Percentiles rank a stretch among this genome's conserved stretches.
Conservation (phyloP, 2,113 vertebrate genomes). For the Probosciger aterrimus region DNA sequence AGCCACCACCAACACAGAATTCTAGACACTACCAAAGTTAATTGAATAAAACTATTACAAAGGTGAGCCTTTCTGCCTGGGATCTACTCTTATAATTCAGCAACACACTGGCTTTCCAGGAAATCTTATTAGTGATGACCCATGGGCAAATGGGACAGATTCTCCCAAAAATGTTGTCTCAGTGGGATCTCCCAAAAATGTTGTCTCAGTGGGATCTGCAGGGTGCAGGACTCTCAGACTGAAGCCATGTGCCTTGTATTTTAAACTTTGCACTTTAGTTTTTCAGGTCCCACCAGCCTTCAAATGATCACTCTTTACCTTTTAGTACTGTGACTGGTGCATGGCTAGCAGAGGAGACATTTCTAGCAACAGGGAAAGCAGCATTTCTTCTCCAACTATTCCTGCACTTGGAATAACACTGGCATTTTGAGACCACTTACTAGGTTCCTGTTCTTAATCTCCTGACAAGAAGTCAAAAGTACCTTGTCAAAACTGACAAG, state of each 20-base stretch:
- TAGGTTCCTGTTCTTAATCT: conserved; percentile 24
- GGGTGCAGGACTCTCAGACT: neutral
- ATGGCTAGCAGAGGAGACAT: neutral
- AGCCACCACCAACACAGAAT: neutral
- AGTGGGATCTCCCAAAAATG: neutral
- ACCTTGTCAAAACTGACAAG: conserved; percentile 23
- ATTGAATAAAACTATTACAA: neutral
- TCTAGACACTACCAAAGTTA: neutral
- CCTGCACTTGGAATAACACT: neutral
- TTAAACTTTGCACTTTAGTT: neutral
- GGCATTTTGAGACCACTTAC: conserved; percentile 6
- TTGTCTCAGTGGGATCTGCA: neutral
- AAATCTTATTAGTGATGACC: neutral
- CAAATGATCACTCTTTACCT: neutral
- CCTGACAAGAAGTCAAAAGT: conserved; percentile 38
- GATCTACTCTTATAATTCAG: neutral
- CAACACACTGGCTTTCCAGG: neutral
- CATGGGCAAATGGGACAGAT: neutral
- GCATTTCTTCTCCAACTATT: neutral
- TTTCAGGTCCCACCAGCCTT: neutral
- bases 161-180: neutral
- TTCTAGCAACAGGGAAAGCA: neutral
- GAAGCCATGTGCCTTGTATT: neutral
- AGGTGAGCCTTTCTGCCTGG: neutral
- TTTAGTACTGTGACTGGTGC: neutral